Conservation (phyloP, 1,140 invertebrate species). For the Telenomus remus region DNA sequence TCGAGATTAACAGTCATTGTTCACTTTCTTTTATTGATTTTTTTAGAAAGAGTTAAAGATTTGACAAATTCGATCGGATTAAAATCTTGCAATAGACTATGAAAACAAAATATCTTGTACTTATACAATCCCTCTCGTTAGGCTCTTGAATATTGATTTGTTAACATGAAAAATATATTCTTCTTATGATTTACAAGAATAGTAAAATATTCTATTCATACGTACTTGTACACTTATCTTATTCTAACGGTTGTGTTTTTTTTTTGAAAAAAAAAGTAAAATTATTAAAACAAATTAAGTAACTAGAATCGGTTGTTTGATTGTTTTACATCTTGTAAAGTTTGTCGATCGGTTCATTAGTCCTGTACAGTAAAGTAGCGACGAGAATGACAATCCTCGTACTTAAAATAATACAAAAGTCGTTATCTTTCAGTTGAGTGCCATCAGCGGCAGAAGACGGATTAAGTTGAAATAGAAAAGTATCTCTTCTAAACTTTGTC, state of each 20-base stretch:
- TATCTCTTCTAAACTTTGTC: constrained; percentile 6
- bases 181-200: constrained; percentile 20
- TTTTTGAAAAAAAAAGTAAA: background rate
- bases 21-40: too few species aligned
- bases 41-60: too few species aligned
- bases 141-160: constrained; percentile 14
- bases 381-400: background rate
- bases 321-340: background rate
- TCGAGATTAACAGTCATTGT: too few species aligned
- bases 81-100: too few species aligned
- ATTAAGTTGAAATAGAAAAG: constrained; percentile 15
- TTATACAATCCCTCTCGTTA: background rate
- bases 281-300: background rate
- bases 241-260: background rate
- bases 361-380: background rate
- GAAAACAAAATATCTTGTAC: too few species aligned
- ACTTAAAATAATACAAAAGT: constrained; percentile 9
- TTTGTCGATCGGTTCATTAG: background rate
- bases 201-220: constrained; percentile 15
- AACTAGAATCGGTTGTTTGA: background rate
- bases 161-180: constrained; percentile 18
- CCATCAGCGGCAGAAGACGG: constrained; percentile 6
- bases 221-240: constrained; percentile 6
- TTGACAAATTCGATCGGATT: too few species aligned
- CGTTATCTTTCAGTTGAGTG: background rate